Conservation (phyloP, 2,888 invertebrate genomes). For the Meiosimyza decipiens region DNA sequence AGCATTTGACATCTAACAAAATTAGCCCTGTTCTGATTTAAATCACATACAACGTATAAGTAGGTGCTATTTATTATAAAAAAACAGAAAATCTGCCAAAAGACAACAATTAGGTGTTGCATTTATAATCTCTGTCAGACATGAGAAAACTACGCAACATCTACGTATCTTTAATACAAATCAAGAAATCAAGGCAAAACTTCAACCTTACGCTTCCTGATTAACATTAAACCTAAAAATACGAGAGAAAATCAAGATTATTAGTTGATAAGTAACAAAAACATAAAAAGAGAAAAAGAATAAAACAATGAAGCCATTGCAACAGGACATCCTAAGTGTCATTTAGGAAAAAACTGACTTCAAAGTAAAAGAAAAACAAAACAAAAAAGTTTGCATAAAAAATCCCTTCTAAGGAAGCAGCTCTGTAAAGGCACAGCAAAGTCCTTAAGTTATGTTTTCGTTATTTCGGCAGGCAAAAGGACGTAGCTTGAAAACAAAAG, state of each 20-base stretch:
- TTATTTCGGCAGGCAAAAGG: constrained; percentile 51
- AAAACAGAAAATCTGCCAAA: too few relatives aligned
- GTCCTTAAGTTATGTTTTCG: constrained; percentile 63
- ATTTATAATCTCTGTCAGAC: constrained; percentile 40
- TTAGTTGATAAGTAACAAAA: constrained; percentile 24
- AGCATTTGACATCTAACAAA: too few relatives aligned
- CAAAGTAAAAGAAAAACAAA: not conserved
- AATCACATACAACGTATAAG: too few relatives aligned
- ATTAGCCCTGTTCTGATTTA: too few relatives aligned
- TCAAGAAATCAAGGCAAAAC: constrained; percentile 54
- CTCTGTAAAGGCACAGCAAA: constrained; percentile 61
- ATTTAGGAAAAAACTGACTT: constrained; percentile 20
- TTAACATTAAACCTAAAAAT: not conserved
- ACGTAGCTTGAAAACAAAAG: constrained; percentile 29
- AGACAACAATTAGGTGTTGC: too few relatives aligned
- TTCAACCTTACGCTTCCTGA: constrained; percentile 42
- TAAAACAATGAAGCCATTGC: constrained; percentile 8
- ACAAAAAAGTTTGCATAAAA: constrained; percentile 11
- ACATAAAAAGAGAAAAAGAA: not conserved
- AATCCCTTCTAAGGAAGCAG: not conserved
- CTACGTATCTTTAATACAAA: constrained; percentile 45
- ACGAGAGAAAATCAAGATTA: constrained; percentile 7
- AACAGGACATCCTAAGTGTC: constrained; percentile 13
- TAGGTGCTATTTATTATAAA: too few relatives aligned
- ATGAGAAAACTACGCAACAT: constrained; percentile 55